A percentile compares a stretch with the other conserved stretches of the same genome.
Conservation (phyloP, 2,888 invertebrate genomes). For the Spicauda simplicius region DNA sequence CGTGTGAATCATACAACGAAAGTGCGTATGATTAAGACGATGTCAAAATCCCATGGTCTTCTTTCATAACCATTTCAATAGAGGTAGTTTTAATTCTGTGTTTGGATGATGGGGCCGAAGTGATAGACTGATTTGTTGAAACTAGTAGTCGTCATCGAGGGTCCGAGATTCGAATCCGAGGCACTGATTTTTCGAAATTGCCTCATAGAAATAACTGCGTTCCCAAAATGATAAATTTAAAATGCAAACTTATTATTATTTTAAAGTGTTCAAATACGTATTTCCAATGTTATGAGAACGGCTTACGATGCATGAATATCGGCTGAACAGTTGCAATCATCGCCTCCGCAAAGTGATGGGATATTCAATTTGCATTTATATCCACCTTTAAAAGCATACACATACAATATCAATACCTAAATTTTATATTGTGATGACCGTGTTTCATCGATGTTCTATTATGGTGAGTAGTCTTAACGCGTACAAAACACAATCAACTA, state of each 20-base stretch:
- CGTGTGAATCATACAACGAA: constrained; percentile 5
- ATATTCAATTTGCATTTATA: constrained; percentile 30
- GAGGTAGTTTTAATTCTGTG: neutral
- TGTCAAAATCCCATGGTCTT: neutral
- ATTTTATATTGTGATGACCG: neutral
- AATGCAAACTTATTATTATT: neutral
- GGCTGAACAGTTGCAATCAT: constrained; percentile 17
- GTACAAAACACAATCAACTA: too few relatives aligned
- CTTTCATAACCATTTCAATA: neutral
- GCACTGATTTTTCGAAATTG: too few relatives aligned
- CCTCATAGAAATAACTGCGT: too few relatives aligned
- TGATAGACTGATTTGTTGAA: too few relatives aligned
- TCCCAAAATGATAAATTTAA: too few relatives aligned
- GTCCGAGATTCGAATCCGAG: too few relatives aligned
- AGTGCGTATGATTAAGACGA: neutral
- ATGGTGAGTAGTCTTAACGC: neutral
- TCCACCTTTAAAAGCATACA: neutral
- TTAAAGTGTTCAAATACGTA: neutral
- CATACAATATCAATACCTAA: neutral
- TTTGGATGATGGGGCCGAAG: too few relatives aligned
- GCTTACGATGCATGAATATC: constrained; percentile 13
- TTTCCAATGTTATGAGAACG: constrained; percentile 7
- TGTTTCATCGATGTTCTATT: too few relatives aligned
- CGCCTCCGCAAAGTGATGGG: constrained; percentile 21
- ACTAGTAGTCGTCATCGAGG: too few relatives aligned